Percentiles rank a stretch among this genome's conserved stretches.
These are phyloP conservation scores for Acridotheres tristis DNA, from an alignment of 2,797 vertebrate species.

Conservation along the genomic window DNA sequence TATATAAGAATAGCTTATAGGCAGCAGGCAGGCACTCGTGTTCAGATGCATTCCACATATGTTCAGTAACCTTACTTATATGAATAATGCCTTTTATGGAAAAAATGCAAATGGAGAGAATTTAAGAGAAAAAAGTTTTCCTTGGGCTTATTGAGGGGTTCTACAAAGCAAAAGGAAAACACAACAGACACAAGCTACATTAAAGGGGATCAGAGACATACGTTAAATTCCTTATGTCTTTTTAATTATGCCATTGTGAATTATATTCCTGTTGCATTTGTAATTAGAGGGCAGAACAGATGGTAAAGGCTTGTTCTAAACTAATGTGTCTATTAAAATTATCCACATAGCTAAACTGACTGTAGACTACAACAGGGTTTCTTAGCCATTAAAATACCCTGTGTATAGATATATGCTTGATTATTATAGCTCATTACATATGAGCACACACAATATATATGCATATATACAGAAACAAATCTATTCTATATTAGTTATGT, in stretches of 20 bases:
- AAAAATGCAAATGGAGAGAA: constrained; percentile 10
- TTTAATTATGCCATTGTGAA: constrained; percentile 80
- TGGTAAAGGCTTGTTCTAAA: constrained; percentile 77
- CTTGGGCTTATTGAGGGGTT: not conserved
- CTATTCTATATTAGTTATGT: constrained; percentile 34
- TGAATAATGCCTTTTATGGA: constrained; percentile 30
- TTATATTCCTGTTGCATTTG: constrained; percentile 79
- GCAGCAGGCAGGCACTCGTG: not conserved
- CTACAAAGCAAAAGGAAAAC: constrained; percentile 36
- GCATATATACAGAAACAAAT: not conserved
- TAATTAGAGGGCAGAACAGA: constrained; percentile 79
- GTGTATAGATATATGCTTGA: constrained; percentile 60
- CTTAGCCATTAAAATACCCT: constrained; percentile 53
- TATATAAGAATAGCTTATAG: not conserved
- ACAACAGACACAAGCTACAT: constrained; percentile 65
- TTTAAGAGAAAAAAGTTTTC: constrained; percentile 35
- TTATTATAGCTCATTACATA: constrained; percentile 70
- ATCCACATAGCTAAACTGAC: constrained; percentile 68
- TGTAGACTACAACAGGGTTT: constrained; percentile 63
- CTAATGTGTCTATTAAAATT: constrained; percentile 77
- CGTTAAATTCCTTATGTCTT: constrained; percentile 76
- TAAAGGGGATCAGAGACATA: constrained; percentile 70
- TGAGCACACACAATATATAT: constrained; percentile 11
- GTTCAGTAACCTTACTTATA: not conserved
- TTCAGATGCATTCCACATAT: constrained; percentile 12